Conservation (phyloP, 2,888 invertebrate species). For the Sinopyrophorus schimmeli region DNA sequence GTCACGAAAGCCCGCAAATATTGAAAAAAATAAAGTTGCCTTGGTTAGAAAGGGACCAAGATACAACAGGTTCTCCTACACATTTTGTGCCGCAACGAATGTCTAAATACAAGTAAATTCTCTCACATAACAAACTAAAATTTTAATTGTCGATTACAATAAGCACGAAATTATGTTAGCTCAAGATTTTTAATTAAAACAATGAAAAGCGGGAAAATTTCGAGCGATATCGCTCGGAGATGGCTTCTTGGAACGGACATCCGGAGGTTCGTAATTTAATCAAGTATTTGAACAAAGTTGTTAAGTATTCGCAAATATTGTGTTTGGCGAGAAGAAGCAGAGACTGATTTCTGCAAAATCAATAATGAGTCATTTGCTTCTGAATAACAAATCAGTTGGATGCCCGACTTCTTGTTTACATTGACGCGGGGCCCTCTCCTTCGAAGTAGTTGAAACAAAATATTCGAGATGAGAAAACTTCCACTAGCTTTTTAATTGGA, state of each 20-base stretch:
- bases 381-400: conserved; percentile 21
- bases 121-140: too few relatives aligned
- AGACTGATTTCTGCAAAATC: conserved; percentile 19
- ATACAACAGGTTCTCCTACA: too few relatives aligned
- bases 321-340: conserved; percentile 15
- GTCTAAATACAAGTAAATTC: too few relatives aligned
- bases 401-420: conserved; percentile 16
- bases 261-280: conserved; percentile 23
- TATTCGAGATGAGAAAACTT: conserved; percentile 6
- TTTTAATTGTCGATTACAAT: too few relatives aligned
- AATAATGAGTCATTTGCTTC: conserved; percentile 22
- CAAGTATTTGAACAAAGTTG: conserved; percentile 22
- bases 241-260: conserved; percentile 21
- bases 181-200: too few relatives aligned
- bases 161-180: too few relatives aligned
- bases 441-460: conserved; percentile 3
- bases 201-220: too few relatives aligned
- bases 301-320: conserved; percentile 24
- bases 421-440: conserved; percentile 6
- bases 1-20: too few relatives aligned
- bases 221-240: too few relatives aligned
- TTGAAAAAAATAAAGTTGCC: too few relatives aligned
- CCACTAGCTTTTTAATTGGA: not conserved
- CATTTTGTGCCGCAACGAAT: too few relatives aligned
- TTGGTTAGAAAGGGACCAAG: too few relatives aligned